phyloP scores from a whole-genome alignment of 2,888 invertebrate species.

The Drosophila ezoana region DNA sequence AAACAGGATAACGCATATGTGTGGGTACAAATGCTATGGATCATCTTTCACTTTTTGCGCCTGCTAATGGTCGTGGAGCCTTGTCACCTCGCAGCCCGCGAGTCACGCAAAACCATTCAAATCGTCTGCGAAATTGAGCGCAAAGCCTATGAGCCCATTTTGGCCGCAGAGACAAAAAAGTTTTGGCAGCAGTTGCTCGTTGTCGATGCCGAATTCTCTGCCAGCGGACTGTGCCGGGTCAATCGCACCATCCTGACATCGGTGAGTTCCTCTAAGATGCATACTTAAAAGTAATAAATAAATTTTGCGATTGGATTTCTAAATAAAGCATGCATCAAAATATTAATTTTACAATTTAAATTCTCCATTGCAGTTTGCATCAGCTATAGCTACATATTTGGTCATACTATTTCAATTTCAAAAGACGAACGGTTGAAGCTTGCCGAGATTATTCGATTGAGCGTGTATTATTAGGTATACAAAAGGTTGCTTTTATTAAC shows the following conservation, averaged over 20 bases:
- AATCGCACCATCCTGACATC: conserved; percentile 86
- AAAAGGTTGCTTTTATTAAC: conserved; percentile 62
- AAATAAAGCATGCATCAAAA: too few species aligned
- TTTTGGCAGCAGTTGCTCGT: conserved; percentile 84
- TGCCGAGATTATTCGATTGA: neutral
- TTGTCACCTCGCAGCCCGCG: conserved; percentile 85
- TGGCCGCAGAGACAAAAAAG: conserved; percentile 83
- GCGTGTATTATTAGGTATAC: conserved; percentile 34
- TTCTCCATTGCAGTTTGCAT: conserved; percentile 84
- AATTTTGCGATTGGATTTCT: too few species aligned
- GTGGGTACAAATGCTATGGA: conserved; percentile 86
- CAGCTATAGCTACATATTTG: conserved; percentile 86
- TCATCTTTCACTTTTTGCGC: conserved; percentile 85
- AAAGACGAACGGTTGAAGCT: conserved; percentile 84
- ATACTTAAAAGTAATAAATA: neutral
- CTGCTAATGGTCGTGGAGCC: conserved; percentile 86
- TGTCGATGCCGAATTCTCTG: conserved; percentile 85
- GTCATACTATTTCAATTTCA: conserved; percentile 87
- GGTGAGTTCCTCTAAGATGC: conserved; percentile 78
- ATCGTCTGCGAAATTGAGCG: conserved; percentile 85
- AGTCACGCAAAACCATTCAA: conserved; percentile 85
- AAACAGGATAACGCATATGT: conserved; percentile 85
- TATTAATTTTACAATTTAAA: neutral
- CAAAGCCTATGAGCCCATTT: conserved; percentile 75
- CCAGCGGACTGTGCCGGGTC: conserved; percentile 86